Percentiles rank a stretch among this genome's conserved stretches.
Conservation (phyloP, 2,113 vertebrate genomes). For the Empidonax alnorum region DNA sequence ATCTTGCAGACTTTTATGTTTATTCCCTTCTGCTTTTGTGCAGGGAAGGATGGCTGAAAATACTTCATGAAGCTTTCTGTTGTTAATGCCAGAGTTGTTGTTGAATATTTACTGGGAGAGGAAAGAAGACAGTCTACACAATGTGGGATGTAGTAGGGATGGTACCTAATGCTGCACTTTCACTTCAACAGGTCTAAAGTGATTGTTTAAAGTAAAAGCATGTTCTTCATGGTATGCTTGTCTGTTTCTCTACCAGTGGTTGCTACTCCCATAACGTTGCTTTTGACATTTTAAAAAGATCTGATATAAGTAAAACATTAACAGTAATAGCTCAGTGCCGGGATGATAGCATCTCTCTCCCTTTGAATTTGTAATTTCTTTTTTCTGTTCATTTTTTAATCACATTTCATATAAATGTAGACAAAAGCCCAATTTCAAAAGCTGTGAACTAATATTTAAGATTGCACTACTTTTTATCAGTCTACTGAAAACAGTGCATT, state of each 20-base stretch:
- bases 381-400: not conserved
- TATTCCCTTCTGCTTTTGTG: not conserved
- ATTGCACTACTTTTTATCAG: not conserved
- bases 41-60: not conserved
- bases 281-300: not conserved
- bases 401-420: not conserved
- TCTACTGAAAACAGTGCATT: not conserved
- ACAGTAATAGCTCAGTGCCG: not conserved
- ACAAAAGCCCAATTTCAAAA: accelerated
- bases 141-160: not conserved
- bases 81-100: not conserved
- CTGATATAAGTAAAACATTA: not conserved
- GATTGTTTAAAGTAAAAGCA: not conserved
- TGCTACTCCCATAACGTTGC: not conserved
- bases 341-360: not conserved
- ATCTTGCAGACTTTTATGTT: not conserved
- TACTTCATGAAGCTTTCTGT: not conserved
- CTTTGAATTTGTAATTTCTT: not conserved
- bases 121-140: not conserved
- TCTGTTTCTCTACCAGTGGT: not conserved
- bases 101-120: not conserved
- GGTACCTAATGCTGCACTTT: not conserved
- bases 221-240: not conserved
- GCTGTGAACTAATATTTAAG: not conserved
- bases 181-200: not conserved